Percentiles rank a stretch among this genome's conserved stretches.
phyloP scores from a whole-genome alignment of 2,888 invertebrate species.

The Dasysyrphus tricinctus region DNA sequence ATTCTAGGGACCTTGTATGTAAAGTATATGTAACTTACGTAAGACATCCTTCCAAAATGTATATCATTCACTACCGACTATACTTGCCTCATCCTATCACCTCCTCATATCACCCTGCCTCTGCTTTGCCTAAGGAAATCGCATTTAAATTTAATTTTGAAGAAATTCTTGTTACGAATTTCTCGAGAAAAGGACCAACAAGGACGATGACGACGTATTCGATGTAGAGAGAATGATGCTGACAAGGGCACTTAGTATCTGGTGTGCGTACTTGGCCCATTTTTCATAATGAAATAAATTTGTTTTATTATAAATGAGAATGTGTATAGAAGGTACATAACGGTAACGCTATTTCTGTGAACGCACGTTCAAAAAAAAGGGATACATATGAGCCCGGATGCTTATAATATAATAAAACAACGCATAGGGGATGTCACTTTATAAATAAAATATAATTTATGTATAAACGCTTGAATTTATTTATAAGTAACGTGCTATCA shows the following conservation, averaged over 20 bases:
- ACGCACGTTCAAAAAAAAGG: constrained; percentile 41
- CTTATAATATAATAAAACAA: constrained; percentile 42
- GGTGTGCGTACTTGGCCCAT: constrained; percentile 52
- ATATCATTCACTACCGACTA: constrained; percentile 1
- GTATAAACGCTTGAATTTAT: constrained; percentile 62
- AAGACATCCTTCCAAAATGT: constrained; percentile 2
- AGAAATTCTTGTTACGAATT: constrained; percentile 24
- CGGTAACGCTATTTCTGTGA: not conserved
- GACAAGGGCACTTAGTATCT: constrained; percentile 35
- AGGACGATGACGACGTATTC: not conserved
- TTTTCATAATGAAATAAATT: constrained; percentile 64
- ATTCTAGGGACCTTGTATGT: constrained; percentile 35
- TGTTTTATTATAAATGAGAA: constrained; percentile 50
- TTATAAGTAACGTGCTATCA: constrained; percentile 72
- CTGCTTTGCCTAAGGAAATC: constrained; percentile 10
- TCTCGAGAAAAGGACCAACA: constrained; percentile 5
- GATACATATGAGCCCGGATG: constrained; percentile 14
- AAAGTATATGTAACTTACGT: not conserved
- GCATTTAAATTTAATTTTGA: constrained; percentile 42
- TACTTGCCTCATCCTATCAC: not conserved
- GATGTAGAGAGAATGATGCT: not conserved
- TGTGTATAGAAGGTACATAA: constrained; percentile 17
- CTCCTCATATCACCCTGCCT: not conserved
- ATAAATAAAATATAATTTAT: constrained; percentile 66
- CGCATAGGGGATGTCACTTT: constrained; percentile 49